Evolutionary conservation across 2,113 vertebrate genomes (phyloP), one percentile per base, ranked within the genome.

Genomic region (Microcebus ravelobensis): DNA sequence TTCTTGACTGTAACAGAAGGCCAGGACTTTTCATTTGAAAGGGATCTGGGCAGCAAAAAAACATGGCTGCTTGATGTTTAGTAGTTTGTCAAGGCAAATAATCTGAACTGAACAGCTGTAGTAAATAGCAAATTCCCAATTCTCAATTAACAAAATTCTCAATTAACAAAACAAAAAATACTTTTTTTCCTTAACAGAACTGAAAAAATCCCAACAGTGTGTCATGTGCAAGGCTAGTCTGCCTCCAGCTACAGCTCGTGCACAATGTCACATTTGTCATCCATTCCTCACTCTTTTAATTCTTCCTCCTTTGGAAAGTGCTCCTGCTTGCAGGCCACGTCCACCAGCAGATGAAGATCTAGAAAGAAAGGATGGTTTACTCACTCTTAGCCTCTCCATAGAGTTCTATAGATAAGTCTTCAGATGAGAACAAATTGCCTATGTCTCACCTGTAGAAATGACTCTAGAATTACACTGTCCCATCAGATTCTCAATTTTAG

Each of bases 301-400:
- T 97, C 98, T 96, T 98, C 97, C 82, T 98, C 97, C 95, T 98
- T 94, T 85, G 65, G 90, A 97, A 98, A 98, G 90, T 88, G 96
- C 39, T 98, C 97, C 95, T 92, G 87, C 94, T 98, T 98, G 97
- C 98, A 99, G 92, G 98, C 93, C 83, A 96, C 95, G n/a, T 98
- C 98, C 86, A 98, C 98, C 97, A 98, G 96, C 97, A 98, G 98
- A 97, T 98, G 97, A 95, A 98, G 96, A 98, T 98, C 98, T 99
- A 98, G 91, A 97, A 98, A 98, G 96, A 98, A 97, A 95, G 77
- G 87, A 88, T 87, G 92, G 96, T 97, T 95, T 95, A 98, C 94
- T 92, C 81, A 97, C 45, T 87, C 76, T 96, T 48, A 65, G 81
- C 20, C 50, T 88, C 92, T 93, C 61, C 59, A 3, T 1, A 61